phyloP scores from a whole-genome alignment of 1,140 invertebrate species.

The Heliconius eleuchia region DNA sequence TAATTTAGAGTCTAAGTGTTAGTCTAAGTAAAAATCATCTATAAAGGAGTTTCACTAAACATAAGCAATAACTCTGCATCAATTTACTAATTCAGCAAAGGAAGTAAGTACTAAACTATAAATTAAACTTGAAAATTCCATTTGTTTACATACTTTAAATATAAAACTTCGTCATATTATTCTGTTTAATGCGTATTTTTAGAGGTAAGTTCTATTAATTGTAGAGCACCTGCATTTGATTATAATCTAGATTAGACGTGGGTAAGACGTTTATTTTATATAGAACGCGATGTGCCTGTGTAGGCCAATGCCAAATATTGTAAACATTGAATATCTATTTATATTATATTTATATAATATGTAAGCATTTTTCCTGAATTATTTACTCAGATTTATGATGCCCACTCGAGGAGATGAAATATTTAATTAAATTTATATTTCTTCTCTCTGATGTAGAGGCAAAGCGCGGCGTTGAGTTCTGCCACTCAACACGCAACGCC shows the following conservation, averaged over 20 bases:
- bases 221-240: conserved; percentile 32
- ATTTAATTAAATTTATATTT: too few relatives aligned
- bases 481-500: too few relatives aligned
- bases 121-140: conserved; percentile 21
- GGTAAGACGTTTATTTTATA: not conserved
- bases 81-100: conserved; percentile 30
- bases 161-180: conserved; percentile 28
- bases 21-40: not conserved
- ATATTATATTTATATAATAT: not conserved
- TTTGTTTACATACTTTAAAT: conserved; percentile 26
- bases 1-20: too few relatives aligned
- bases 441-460: too few relatives aligned
- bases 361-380: too few relatives aligned
- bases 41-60: not conserved
- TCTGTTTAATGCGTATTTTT: conserved; percentile 19
- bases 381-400: not conserved
- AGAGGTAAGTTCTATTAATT: conserved; percentile 32
- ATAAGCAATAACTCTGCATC: conserved; percentile 16
- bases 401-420: too few relatives aligned
- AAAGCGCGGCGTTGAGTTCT: too few relatives aligned
- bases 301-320: conserved; percentile 33
- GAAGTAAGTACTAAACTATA: conserved; percentile 18
- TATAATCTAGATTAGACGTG: conserved; percentile 13
- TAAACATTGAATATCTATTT: not conserved
- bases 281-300: not conserved